Percentiles rank a stretch among this genome's conserved stretches.
phyloP scores from a whole-genome alignment of 2,113 vertebrate genomes.

The Pantherophis guttatus region DNA sequence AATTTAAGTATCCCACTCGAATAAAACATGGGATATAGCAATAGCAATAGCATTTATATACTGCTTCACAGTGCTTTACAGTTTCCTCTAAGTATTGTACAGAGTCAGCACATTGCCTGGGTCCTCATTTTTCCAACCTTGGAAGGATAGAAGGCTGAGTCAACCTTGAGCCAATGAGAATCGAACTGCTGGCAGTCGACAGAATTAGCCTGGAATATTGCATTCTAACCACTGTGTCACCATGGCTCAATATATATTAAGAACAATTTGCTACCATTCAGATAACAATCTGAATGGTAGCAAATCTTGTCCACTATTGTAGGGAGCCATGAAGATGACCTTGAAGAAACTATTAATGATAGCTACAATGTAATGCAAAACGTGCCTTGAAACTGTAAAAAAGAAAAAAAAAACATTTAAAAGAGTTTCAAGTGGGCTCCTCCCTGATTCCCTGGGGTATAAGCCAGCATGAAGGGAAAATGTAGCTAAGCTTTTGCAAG shows the following conservation, averaged over 20 bases:
- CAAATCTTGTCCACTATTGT: neutral
- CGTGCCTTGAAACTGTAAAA: neutral
- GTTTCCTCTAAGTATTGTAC: neutral
- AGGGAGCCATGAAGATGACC: neutral
- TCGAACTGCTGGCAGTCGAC: neutral
- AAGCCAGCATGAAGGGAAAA: neutral
- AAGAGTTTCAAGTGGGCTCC: neutral
- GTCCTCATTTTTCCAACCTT: neutral
- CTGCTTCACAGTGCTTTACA: neutral
- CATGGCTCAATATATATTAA: neutral
- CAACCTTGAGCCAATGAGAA: neutral
- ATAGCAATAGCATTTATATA: neutral
- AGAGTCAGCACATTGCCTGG: neutral
- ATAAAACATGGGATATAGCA: neutral
- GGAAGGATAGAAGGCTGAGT: neutral
- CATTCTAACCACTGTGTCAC: neutral
- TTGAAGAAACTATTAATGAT: neutral
- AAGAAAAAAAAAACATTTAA: neutral
- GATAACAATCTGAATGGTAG: constrained; percentile 18
- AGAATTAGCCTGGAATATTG: neutral
- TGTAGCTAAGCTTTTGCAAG: neutral
- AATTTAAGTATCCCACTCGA: neutral
- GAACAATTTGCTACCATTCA: neutral
- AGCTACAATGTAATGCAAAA: neutral
- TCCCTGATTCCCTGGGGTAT: neutral